These are phyloP conservation scores for Catajapyx aquilonaris DNA, from an alignment of 1,140 invertebrate species.

Conservation along the genomic window DNA sequence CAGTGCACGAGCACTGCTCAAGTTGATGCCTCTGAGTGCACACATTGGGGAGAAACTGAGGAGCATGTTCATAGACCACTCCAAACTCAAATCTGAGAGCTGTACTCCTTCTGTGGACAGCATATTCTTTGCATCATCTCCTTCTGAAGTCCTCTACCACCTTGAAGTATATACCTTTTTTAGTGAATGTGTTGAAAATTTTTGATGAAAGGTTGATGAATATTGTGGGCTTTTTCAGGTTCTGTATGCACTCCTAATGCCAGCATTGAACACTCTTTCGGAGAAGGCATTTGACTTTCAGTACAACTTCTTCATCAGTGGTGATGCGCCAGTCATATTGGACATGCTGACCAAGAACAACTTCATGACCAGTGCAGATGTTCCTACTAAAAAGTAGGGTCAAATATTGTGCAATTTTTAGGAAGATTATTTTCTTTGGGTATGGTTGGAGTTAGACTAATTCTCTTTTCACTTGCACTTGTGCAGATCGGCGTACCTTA, in stretches of 20 bases:
- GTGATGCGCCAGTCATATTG: constrained; percentile 54
- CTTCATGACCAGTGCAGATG: constrained; percentile 61
- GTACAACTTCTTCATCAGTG: constrained; percentile 67
- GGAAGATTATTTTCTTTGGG: not conserved
- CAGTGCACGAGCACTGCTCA: constrained; percentile 62
- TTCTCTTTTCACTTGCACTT: constrained; percentile 3
- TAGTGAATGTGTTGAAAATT: constrained; percentile 19
- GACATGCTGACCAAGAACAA: constrained; percentile 74
- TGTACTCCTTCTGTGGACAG: constrained; percentile 36
- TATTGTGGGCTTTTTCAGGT: constrained; percentile 34
- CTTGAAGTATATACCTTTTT: constrained; percentile 27
- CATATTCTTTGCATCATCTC: constrained; percentile 47
- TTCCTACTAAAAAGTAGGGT: constrained; percentile 44
- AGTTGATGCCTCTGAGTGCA: constrained; percentile 73
- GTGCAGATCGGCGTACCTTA: constrained; percentile 56
- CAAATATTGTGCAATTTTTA: not conserved
- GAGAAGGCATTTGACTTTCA: constrained; percentile 74
- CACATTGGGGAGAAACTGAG: constrained; percentile 43
- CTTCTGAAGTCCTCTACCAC: constrained; percentile 57
- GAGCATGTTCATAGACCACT: constrained; percentile 21
- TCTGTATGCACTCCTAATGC: constrained; percentile 77
- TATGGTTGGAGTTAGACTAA: not conserved
- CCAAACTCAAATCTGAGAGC: constrained; percentile 20
- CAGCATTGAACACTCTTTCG: constrained; percentile 56
- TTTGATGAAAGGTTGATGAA: constrained; percentile 15